These are phyloP conservation scores for Lacanobia wlatinum DNA, from an alignment of 2,888 invertebrate species.

Conservation along the genomic window DNA sequence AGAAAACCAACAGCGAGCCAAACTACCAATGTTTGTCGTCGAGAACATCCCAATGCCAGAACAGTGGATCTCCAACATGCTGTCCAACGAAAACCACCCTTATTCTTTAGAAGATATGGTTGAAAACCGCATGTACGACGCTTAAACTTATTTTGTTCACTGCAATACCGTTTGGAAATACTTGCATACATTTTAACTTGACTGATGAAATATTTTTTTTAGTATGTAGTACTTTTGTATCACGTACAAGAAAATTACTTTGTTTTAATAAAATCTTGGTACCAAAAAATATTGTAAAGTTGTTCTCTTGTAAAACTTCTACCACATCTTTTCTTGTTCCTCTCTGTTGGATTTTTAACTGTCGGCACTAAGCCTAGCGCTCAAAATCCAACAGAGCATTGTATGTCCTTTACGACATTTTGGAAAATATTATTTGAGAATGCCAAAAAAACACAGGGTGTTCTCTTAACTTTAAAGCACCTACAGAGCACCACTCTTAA, in stretches of 20 bases:
- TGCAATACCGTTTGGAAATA: conserved; percentile 65
- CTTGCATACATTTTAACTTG: conserved; percentile 27
- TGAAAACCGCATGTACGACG: conserved; percentile 70
- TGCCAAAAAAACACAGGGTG: too few relatives aligned
- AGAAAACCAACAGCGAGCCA: conserved; percentile 63
- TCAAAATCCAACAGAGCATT: neutral
- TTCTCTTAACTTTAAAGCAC: too few relatives aligned
- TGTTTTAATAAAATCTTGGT: neutral
- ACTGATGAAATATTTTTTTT: neutral
- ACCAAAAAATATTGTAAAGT: too few relatives aligned
- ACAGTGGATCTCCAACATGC: conserved; percentile 68
- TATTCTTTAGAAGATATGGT: conserved; percentile 73
- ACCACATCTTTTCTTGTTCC: neutral
- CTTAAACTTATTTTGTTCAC: conserved; percentile 44
- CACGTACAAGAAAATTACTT: too few relatives aligned
- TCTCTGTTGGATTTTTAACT: neutral
- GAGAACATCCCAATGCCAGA: conserved; percentile 74
- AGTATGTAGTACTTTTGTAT: too few relatives aligned
- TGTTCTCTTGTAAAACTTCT: too few relatives aligned
- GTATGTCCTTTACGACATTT: neutral
- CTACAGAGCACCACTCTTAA: too few relatives aligned
- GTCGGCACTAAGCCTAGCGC: neutral
- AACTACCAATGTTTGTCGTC: conserved; percentile 68
- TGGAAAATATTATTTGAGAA: too few relatives aligned
- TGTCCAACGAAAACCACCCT: conserved; percentile 73